Conservation (phyloP, 2,113 vertebrate genomes). For the Psilopsiagon aurifrons region DNA sequence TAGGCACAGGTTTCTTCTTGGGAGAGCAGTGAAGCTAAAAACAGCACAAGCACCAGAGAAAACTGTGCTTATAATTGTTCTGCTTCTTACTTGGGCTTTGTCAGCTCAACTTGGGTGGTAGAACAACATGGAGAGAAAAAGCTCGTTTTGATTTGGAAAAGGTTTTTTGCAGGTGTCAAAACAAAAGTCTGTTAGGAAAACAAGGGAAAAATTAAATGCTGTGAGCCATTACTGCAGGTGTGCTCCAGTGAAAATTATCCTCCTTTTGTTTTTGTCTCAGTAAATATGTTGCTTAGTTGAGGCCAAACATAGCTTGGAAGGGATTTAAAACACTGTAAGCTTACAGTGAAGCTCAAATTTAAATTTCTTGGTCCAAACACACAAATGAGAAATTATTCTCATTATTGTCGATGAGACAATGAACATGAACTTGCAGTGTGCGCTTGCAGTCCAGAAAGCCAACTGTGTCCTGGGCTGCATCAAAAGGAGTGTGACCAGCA, state of each 20-base stretch:
- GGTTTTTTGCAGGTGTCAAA: slow-evolving; percentile 75
- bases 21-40: slow-evolving; percentile 65
- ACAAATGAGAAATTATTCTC: slow-evolving; percentile 30
- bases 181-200: slow-evolving; percentile 62
- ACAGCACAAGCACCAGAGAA: slow-evolving; percentile 53
- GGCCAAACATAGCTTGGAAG: slow-evolving; percentile 22
- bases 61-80: slow-evolving; percentile 56
- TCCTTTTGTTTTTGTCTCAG: slow-evolving; percentile 48
- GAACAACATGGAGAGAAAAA: slow-evolving; percentile 45
- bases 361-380: slow-evolving; percentile 50
- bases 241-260: slow-evolving; percentile 46
- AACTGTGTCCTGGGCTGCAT: no score
- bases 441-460: no score
- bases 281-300: slow-evolving; percentile 13
- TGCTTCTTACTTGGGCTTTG: slow-evolving; percentile 29
- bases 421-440: no score
- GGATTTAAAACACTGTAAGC: slow-evolving; percentile 35
- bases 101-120: slow-evolving; percentile 46
- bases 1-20: slow-evolving; percentile 42
- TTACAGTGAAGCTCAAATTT: slow-evolving; percentile 32
- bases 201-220: slow-evolving; percentile 59
- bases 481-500: no score
- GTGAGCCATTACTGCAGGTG: slow-evolving; percentile 67
- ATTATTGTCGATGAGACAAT: no score
- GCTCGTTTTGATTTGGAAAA: slow-evolving; percentile 59